Evolutionary conservation across 2,113 vertebrate species (phyloP), one percentile per base, ranked within the genome.

Genomic region (Ursus arctos): DNA sequence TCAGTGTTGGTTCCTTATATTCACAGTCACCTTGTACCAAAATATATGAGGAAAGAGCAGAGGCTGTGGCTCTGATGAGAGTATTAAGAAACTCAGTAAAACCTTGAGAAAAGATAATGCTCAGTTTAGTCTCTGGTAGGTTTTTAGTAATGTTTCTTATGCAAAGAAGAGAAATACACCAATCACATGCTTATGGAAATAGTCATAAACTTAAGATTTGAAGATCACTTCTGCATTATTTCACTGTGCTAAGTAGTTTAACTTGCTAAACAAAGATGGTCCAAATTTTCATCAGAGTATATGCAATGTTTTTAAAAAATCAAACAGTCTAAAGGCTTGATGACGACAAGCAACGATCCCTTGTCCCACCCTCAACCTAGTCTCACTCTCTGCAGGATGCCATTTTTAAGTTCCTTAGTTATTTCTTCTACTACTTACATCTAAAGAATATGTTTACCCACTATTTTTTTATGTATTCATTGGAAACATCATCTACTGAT

Each of bases 371-470:
- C 12, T 36, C 19, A 65, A 93, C 2, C 18, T 4, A 36, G 26
- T 67, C 61, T 86, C 19, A 36, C 7, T 89, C 14, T 22, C n/a
- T 59, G 28, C 2, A 87, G 80, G 36, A 28, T 86, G 43, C 4
- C 55, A 72, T 16, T 65, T 86, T 90, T 92, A 92, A 95, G 40
- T 57, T 9, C 49, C 76, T 96, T 69, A 87, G 69, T 3, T 88
- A 69, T 88, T 91, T 96, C 19, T 91, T 87, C 83, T 72, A 53
- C 49, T 82, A 76, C 21, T 86, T 94, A 85, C 47, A 19, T 92
- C 57, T 86, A 83, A 96, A 53, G 43, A 92, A 94, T 61, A 94
- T 76, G 19, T n/a, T 59, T 80, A 92, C 53, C 14, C 57, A 47
- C 2, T 53, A 71, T 19, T 51, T 81, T 89, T 19, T 71, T 2